Evolutionary conservation across 2,797 vertebrate species (phyloP).

Genomic region (Gephyroberyx darwinii): DNA sequence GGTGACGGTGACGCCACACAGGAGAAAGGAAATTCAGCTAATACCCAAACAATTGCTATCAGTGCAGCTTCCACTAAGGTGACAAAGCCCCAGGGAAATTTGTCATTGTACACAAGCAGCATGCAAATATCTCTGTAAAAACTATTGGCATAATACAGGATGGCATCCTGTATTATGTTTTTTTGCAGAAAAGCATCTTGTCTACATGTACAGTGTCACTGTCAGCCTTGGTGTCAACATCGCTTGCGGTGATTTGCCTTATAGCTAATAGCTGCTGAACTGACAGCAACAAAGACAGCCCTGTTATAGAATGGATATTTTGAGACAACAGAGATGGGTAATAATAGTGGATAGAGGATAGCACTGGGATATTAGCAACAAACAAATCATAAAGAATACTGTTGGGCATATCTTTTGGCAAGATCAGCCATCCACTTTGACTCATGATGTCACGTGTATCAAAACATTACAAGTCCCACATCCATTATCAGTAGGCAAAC

Average conservation of each 20-base stretch:
- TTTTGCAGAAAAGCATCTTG: conserved; percentile 27
- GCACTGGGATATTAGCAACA: background rate
- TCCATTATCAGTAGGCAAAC: background rate
- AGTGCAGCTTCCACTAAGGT: conserved; percentile 38
- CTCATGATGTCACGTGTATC: background rate
- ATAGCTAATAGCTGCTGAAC: conserved; percentile 33
- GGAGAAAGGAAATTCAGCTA: conserved; percentile 50
- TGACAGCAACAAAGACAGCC: conserved; percentile 1
- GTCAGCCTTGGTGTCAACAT: conserved; percentile 19
- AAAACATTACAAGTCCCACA: no score
- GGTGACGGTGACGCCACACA: conserved; percentile 34
- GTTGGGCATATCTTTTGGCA: background rate
- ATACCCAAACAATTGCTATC: conserved; percentile 68
- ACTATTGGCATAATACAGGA: conserved; percentile 3
- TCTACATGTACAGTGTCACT: conserved; percentile 10
- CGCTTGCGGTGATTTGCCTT: conserved; percentile 4
- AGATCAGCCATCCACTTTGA: conserved; percentile 2
- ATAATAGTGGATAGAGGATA: background rate
- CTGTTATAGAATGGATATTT: background rate
- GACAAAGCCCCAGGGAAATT: conserved; percentile 62
- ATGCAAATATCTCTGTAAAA: conserved; percentile 46
- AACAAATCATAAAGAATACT: background rate
- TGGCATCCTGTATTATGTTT: conserved; percentile 34
- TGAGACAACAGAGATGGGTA: background rate
- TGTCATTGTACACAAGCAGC: conserved; percentile 46